phyloP scores from a whole-genome alignment of 2,888 invertebrate genomes.

The Abrostola tripartita region DNA sequence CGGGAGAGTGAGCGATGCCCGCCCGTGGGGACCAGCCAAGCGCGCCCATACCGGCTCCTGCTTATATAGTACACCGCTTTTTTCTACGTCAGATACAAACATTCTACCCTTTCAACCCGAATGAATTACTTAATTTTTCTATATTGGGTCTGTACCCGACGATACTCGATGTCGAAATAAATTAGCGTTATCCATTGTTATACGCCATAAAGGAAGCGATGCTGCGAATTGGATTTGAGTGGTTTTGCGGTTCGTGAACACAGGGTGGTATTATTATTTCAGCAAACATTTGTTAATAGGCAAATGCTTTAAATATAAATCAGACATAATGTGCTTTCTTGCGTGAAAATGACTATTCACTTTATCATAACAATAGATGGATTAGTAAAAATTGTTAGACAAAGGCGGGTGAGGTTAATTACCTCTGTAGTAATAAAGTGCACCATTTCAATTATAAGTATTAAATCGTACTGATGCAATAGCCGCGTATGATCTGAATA shows the following conservation, averaged over 20 bases:
- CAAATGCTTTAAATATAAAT: slow-evolving; percentile 37
- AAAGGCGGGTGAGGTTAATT: slow-evolving; percentile 49
- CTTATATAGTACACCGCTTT: slow-evolving; percentile 75
- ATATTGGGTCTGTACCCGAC: slow-evolving; percentile 75
- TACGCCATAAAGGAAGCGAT: slow-evolving; percentile 66
- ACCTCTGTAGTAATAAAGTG: slow-evolving; percentile 48
- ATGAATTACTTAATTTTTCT: slow-evolving; percentile 87
- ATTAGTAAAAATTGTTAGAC: slow-evolving; percentile 44
- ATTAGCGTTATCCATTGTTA: slow-evolving; percentile 79
- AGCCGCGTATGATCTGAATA: slow-evolving; percentile 70
- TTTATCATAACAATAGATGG: slow-evolving; percentile 40
- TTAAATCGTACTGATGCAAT: slow-evolving; percentile 55
- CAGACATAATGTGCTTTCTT: slow-evolving; percentile 32
- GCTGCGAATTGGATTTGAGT: slow-evolving; percentile 71
- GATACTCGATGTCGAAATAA: slow-evolving; percentile 80
- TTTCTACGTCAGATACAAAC: slow-evolving; percentile 84
- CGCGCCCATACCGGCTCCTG: slow-evolving; percentile 79
- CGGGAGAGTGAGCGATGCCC: slow-evolving; percentile 71
- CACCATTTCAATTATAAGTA: slow-evolving; percentile 56
- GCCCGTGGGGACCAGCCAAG: slow-evolving; percentile 77
- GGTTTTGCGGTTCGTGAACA: slow-evolving; percentile 69
- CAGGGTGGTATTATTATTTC: slow-evolving; percentile 64
- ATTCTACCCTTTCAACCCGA: slow-evolving; percentile 83
- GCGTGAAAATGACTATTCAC: slow-evolving; percentile 38
- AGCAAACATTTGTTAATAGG: slow-evolving; percentile 64